Evolutionary conservation across 2,888 invertebrate genomes (phyloP).

Genomic region (Lithophane semibrunnea): DNA sequence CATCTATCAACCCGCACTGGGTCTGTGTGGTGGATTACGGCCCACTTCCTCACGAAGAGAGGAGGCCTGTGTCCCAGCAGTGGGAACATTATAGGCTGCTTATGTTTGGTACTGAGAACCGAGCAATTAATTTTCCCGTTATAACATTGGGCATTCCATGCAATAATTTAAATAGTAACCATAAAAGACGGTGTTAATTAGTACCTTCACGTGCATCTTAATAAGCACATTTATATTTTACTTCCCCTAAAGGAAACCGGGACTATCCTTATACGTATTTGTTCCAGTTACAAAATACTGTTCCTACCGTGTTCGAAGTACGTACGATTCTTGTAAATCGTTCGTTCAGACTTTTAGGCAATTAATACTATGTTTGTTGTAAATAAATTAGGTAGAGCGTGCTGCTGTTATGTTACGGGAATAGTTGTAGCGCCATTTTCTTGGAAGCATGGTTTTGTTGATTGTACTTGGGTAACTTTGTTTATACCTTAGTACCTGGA

Average conservation of each 20-base stretch:
- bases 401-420: constrained; percentile 31
- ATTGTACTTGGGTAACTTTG: neutral
- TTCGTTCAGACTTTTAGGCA: constrained; percentile 59
- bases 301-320: constrained; percentile 67
- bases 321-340: constrained; percentile 69
- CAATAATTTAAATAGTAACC: constrained; percentile 51
- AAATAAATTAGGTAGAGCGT: constrained; percentile 50
- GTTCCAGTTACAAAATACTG: constrained; percentile 79
- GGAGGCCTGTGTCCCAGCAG: too few species aligned
- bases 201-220: constrained; percentile 70
- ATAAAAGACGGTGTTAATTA: constrained; percentile 77
- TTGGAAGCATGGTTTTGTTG: neutral
- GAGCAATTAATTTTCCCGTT: constrained; percentile 16
- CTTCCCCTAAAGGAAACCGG: constrained; percentile 67
- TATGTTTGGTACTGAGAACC: constrained; percentile 17
- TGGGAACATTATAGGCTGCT: too few species aligned
- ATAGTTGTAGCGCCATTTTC: constrained; percentile 31
- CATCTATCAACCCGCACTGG: too few species aligned
- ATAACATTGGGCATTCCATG: constrained; percentile 18
- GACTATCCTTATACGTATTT: constrained; percentile 73
- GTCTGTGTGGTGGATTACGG: too few species aligned
- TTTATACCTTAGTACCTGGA: neutral
- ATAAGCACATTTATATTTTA: constrained; percentile 71
- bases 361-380: constrained; percentile 57
- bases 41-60: too few species aligned